Percentiles rank a stretch among this genome's conserved stretches.
These are phyloP conservation scores for Fistularia tabacaria DNA, from an alignment of 2,797 vertebrate species.

Conservation along the genomic window DNA sequence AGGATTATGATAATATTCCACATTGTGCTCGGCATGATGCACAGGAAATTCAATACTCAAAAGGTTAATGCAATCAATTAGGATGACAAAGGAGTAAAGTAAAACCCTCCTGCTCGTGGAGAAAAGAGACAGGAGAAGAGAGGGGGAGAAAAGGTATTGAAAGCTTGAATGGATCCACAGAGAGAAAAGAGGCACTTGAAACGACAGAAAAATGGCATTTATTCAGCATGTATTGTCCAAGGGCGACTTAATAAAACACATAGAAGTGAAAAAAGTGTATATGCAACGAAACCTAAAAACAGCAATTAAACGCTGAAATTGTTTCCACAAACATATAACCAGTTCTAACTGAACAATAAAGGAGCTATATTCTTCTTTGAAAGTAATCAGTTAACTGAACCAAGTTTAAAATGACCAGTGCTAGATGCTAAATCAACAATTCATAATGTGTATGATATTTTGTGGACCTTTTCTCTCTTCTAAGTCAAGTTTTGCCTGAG, in stretches of 20 bases:
- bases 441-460: slow-evolving; percentile 60
- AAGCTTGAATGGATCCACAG: slow-evolving; percentile 73
- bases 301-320: slow-evolving; percentile 61
- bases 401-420: too few relatives aligned
- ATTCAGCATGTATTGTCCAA: slow-evolving; percentile 72
- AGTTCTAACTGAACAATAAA: slow-evolving; percentile 68
- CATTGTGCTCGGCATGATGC: slow-evolving; percentile 96
- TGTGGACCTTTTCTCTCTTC: slow-evolving; percentile 59
- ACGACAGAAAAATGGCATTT: slow-evolving; percentile 78
- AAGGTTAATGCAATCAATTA: slow-evolving; percentile 99
- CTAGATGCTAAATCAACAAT: slow-evolving; percentile 44
- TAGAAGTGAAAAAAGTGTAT: slow-evolving; percentile 30
- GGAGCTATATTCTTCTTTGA: slow-evolving; percentile 67
- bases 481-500: slow-evolving; percentile 58
- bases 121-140: slow-evolving; percentile 79
- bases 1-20: slow-evolving; percentile 99
- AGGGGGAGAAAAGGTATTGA: slow-evolving; percentile 74
- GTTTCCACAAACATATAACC: slow-evolving; percentile 64
- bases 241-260: slow-evolving; percentile 61
- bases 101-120: slow-evolving; percentile 96
- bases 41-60: slow-evolving; percentile 99
- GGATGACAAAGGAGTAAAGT: slow-evolving; percentile 99
- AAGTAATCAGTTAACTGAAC: slow-evolving; percentile 71
- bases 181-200: slow-evolving; percentile 78
- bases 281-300: slow-evolving; percentile 59